Evolutionary conservation across 2,888 invertebrate species (phyloP), one percentile per base, ranked within the genome.

Genomic region (Apamea anceps): DNA sequence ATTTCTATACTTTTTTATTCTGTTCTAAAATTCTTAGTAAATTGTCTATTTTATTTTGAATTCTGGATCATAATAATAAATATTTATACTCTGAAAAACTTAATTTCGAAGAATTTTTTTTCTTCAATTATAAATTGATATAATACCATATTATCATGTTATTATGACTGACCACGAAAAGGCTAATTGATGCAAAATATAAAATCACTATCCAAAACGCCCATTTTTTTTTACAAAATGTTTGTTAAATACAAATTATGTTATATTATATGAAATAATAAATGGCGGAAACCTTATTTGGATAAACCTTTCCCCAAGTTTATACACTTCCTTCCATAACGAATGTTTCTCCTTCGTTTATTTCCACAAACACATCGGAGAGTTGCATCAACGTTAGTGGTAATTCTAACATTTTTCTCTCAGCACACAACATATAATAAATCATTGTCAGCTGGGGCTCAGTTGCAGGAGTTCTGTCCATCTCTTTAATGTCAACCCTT

Each of bases 361-460:
- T 81, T 80, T 74, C 28, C 45, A 66, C 65, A 78, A 72, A 72
- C 72, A 75, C 70, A 28, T 12, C 10, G 54, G 62, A 37, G 79
- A 83, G 78, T 80, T 78, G 66, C 82, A 80, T 79, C 81, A 77
- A 65, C 76, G 76, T 86, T 87, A 85, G 83, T 83, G 80, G 86
- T 77, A 57, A 54, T 75, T 66, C 72, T 62, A 78, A 83, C 85
- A 87, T 90, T 88, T 90, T 89, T 89, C 86, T 85, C 78, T 66
- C 71, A 79, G 70, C 82, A 82, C 85, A 87, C 84, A 84, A 85
- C 85, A 89, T 80, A 84, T 77, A 88, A 92, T 93, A 93, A 92
- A 93, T 93, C 93, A 90, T 91, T 93, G 93, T 93, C 93, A 90
- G 89, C 70, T 45, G 88, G 90, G 90, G 90, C 92, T 92, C 93